Evolutionary conservation across 2,888 invertebrate genomes (phyloP), one percentile per base, ranked within the genome.

Genomic region (Girardia tigrina): DNA sequence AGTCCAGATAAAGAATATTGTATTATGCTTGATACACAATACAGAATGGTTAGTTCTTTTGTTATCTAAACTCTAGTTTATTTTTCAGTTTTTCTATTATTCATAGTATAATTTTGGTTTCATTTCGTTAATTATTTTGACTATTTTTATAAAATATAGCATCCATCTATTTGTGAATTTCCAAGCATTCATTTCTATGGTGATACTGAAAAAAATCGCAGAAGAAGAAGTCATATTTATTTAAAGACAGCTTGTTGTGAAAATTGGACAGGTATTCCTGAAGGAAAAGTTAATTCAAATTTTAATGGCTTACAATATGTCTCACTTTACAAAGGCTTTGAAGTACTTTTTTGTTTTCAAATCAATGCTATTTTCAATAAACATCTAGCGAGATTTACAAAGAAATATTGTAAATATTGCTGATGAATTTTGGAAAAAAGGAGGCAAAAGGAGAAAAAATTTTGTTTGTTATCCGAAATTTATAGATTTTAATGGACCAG

Each of bases 261-360:
- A n/a, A 56, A 23, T 56, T 56, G 56, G 56, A 56, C 56, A 8
- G 56, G 56, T 8, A 56, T 56, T 8, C 56, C 56, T 56, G 56
- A 12, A 6, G 23, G 23, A 20, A 56, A 56, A 56, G 8, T 12
- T 23, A 56, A 4, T 16, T 4, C 56, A 8, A 56, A 4, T 8
- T 56, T 56, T 56, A 56, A 56, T n/a, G 56, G 56, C 6, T 16
- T 56, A 56, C 56, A 56, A n/a, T 56, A 56, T 56, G 56, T 56
- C 2, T 6, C 6, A 12, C 4, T 56, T 56, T 56, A 56, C 23
- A n/a, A n/a, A 56, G 4, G 2, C 23, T 56, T 56, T n/a, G 20
- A 56, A n/a, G 56, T 56, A 56, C 56, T 56, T 8, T 36, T 36
- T 16, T 36, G 36, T 36, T 36, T n/a, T n/a, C n/a, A n/a, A 36